Evolutionary conservation across 2,113 vertebrate genomes (phyloP).

Genomic region (Sinocyclocheilus grahami): DNA sequence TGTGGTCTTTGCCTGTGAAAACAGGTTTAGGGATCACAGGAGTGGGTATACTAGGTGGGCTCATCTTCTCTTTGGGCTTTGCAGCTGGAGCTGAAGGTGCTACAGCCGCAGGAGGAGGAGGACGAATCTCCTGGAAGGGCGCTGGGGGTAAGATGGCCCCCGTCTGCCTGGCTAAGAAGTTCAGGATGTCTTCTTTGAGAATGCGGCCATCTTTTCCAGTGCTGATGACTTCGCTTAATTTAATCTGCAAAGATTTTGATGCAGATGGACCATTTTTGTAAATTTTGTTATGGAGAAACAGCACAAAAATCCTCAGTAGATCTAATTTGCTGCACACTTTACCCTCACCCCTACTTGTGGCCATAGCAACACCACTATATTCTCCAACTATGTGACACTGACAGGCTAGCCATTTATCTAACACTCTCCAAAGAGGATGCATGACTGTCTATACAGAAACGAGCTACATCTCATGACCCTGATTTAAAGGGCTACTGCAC

Average conservation of each 20-base stretch:
- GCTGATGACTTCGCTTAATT: conserved; percentile 92
- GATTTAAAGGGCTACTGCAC: conserved; percentile 8
- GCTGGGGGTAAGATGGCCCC: conserved; percentile 92
- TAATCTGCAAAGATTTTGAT: conserved; percentile 78
- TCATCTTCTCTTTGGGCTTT: conserved; percentile 64
- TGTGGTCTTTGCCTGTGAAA: conserved; percentile 86
- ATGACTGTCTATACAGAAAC: conserved; percentile 4
- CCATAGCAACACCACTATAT: conserved; percentile 49
- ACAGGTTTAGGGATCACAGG: conserved; percentile 68
- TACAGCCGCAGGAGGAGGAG: conserved; percentile 70
- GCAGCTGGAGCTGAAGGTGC: conserved; percentile 48
- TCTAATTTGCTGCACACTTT: background rate
- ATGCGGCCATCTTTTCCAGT: conserved; percentile 94
- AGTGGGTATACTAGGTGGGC: conserved; percentile 44
- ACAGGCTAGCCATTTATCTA: conserved; percentile 35
- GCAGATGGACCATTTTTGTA: background rate
- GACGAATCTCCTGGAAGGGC: conserved; percentile 81
- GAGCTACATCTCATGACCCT: conserved; percentile 36
- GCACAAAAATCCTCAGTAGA: background rate
- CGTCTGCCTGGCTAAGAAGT: conserved; percentile 91
- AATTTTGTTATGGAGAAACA: background rate
- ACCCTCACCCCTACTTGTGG: conserved; percentile 26
- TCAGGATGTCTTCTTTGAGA: conserved; percentile 97
- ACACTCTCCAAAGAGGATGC: background rate
- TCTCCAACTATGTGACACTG: conserved; percentile 36